Conservation (phyloP, 1,140 invertebrate genomes). For the Wasmannia auropunctata region DNA sequence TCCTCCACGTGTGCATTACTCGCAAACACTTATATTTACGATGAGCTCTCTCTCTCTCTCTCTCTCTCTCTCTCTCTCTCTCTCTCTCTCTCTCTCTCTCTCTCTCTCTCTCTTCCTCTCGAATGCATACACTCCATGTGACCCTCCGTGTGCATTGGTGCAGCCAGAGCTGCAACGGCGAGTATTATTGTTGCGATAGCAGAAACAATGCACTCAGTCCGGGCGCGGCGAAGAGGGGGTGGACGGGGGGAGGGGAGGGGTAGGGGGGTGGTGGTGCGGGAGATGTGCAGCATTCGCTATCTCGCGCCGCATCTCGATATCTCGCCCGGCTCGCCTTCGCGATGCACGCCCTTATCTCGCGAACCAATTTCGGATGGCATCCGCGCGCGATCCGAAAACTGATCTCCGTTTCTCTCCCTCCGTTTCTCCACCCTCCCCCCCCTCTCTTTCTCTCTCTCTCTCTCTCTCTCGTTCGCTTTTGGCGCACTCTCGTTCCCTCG, state of each 20-base stretch:
- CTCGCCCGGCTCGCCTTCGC: conserved; percentile 74
- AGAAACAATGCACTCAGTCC: conserved; percentile 49
- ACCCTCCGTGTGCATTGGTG: conserved; percentile 35
- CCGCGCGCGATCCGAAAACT: conserved; percentile 47
- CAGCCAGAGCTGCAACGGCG: conserved; percentile 48
- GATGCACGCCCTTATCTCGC: conserved; percentile 64
- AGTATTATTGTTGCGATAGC: conserved; percentile 64
- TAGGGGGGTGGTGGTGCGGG: background rate
- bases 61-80: background rate
- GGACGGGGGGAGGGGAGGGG: background rate
- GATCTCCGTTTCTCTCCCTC: conserved; percentile 51
- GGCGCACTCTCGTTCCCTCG: conserved; percentile 9
- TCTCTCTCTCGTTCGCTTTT: background rate
- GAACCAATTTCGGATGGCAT: conserved; percentile 54
- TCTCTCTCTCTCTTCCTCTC: background rate
- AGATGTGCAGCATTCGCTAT: conserved; percentile 45
- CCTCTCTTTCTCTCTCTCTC: background rate
- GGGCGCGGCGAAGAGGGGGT: background rate
- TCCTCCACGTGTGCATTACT: conserved; percentile 35
- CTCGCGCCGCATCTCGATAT: conserved; percentile 74
- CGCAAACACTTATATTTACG: conserved; percentile 24
- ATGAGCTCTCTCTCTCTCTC: background rate
- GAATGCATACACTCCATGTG: conserved; percentile 39
- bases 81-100: background rate
- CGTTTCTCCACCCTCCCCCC: background rate